A percentile compares a stretch with the other conserved stretches of the same genome.
Conservation (phyloP, 1,140 invertebrate species). For the Oppia nitens region DNA sequence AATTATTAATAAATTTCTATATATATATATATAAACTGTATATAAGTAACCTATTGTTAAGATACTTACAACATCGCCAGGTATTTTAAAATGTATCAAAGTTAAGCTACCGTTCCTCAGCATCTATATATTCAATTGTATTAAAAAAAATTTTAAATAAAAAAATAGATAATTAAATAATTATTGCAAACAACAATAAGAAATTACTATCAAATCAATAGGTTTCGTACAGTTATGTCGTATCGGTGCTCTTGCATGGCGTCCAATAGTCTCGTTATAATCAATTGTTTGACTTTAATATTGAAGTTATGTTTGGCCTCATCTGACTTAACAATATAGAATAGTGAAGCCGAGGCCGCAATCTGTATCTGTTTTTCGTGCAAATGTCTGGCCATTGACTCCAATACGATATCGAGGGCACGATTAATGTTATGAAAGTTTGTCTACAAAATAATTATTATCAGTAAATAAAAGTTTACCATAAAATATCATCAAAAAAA, state of each 20-base stretch:
- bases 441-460: constrained; percentile 3
- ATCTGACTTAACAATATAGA: constrained; percentile 77
- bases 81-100: constrained; percentile 84
- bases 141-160: neutral
- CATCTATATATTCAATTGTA: too few relatives aligned
- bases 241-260: constrained; percentile 67
- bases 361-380: constrained; percentile 76
- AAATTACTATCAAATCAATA: neutral
- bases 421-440: constrained; percentile 24
- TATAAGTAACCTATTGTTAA: too few relatives aligned
- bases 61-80: constrained; percentile 68
- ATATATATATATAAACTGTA: too few relatives aligned
- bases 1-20: too few relatives aligned
- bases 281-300: constrained; percentile 49
- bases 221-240: constrained; percentile 50
- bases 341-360: constrained; percentile 74
- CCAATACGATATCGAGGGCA: constrained; percentile 55
- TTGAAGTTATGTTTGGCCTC: constrained; percentile 42
- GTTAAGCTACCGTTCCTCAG: constrained; percentile 87
- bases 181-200: neutral
- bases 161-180: constrained; percentile 11
- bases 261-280: constrained; percentile 59
- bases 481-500: constrained; percentile 1
- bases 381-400: constrained; percentile 67
- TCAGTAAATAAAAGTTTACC: constrained; percentile 1